Evolutionary conservation across 2,797 vertebrate genomes (phyloP), one percentile per base, ranked within the genome.

Genomic region (Sparus aurata): DNA sequence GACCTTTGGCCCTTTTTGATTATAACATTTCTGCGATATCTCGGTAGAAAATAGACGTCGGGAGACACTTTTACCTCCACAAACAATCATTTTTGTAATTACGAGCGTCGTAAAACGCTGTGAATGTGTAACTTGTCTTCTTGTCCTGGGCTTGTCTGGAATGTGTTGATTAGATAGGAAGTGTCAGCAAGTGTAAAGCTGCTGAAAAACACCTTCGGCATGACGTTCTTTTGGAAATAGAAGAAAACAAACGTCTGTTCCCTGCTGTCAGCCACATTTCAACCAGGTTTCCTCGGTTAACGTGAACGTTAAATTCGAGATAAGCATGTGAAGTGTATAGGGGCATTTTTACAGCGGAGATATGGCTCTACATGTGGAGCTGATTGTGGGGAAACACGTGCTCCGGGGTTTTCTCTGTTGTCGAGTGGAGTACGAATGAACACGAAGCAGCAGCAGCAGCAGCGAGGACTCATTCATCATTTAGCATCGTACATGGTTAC

Each of bases 401-500:
- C n/a, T 69, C 17, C 1, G 38, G 30, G 73, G 17, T 79, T 63
- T 22, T 43, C 69, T 73, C 60, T 72, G 77, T 85, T 73, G 80
- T 78, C 46, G 23, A 58, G 22, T 79, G 73, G 73, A 75, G 61
- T 68, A 63, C 53, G 12, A 30, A 63, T 17, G 49, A 77, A 83
- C 46, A 46, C 30, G 66, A 17, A 61, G 69, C 67, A 10, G 55
- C 64, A 20, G 61, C 34, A 6, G 38, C 38, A 11, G 38, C 38
- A 38, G 38, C 38, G 38, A 80, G 70, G 75, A 41, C 80, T 92
- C 91, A 93, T 94, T 91, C 87, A 94, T 93, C 83, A 91, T 94
- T 94, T 86, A 93, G 85, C 22, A 57, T 78, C 78, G 84, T 92
- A 77, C 73, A 74, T 49, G 34, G 85, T 89, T 84, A 88, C 91